Evolutionary conservation across 1,140 invertebrate species (phyloP).

Genomic region (Drosophila carrolli): DNA sequence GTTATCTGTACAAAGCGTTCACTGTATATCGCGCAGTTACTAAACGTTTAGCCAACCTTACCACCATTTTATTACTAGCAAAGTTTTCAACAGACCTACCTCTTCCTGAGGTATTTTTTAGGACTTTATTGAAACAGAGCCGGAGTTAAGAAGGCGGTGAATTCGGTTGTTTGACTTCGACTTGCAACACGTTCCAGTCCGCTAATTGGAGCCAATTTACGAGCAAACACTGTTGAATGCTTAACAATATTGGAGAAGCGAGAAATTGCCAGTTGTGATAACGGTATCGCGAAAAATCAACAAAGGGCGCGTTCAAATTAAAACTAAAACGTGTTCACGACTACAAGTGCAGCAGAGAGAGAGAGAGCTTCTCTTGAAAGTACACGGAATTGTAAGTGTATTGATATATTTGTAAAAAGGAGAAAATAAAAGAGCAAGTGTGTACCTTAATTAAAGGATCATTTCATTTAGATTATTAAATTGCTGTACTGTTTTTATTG

Average conservation of each 20-base stretch:
- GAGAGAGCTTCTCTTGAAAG: neutral
- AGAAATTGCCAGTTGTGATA: neutral
- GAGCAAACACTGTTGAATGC: conserved; percentile 4
- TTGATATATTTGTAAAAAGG: neutral
- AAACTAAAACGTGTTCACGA: conserved; percentile 12
- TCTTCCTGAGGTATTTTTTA: neutral
- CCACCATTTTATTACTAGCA: neutral
- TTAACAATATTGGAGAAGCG: neutral
- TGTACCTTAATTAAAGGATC: neutral
- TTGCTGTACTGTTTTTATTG: too few relatives aligned
- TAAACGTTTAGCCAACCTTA: too few relatives aligned
- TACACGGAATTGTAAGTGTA: neutral
- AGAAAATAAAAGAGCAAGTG: neutral
- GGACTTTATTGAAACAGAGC: neutral
- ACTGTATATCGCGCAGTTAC: too few relatives aligned
- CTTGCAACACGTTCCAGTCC: neutral
- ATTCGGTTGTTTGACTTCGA: neutral
- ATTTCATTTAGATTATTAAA: too few relatives aligned
- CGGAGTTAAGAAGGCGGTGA: neutral
- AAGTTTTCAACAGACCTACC: neutral
- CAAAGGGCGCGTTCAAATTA: neutral
- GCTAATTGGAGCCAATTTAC: conserved; percentile 2
- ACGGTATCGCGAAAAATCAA: neutral
- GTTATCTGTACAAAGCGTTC: too few relatives aligned
- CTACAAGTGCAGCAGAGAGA: conserved; percentile 1